phyloP scores from a whole-genome alignment of 2,888 invertebrate genomes.

The Eubasilissa splendida region DNA sequence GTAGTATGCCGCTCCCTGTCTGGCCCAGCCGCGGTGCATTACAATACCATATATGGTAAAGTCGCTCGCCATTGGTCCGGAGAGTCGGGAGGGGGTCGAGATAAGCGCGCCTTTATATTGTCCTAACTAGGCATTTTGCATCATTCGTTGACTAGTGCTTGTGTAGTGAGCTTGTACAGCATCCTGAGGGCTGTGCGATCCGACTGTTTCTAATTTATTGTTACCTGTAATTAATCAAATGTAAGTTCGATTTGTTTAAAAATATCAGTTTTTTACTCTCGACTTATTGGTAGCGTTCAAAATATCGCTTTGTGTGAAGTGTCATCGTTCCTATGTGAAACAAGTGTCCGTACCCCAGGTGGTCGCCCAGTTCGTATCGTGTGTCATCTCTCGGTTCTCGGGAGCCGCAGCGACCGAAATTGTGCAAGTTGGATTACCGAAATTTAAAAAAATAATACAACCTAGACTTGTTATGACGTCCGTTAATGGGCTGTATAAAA shows the following conservation, averaged over 20 bases:
- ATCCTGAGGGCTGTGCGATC: slow-evolving; percentile 69
- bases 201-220: slow-evolving; percentile 69
- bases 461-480: not conserved
- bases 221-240: slow-evolving; percentile 69
- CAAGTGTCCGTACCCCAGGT: slow-evolving; percentile 52
- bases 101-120: slow-evolving; percentile 74
- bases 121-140: slow-evolving; percentile 66
- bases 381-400: slow-evolving; percentile 1
- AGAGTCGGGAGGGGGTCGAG: slow-evolving; percentile 71
- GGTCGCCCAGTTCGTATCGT: slow-evolving; percentile 27
- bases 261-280: slow-evolving; percentile 3
- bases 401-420: not conserved
- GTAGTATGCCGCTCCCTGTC: slow-evolving; percentile 29
- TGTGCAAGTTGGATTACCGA: slow-evolving; percentile 30
- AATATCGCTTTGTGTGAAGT: slow-evolving; percentile 23
- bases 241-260: slow-evolving; percentile 66
- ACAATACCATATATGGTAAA: slow-evolving; percentile 87
- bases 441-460: not conserved
- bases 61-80: slow-evolving; percentile 78
- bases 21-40: slow-evolving; percentile 73
- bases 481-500: not conserved
- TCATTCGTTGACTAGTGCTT: slow-evolving; percentile 71
- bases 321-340: slow-evolving; percentile 35
- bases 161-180: slow-evolving; percentile 69
- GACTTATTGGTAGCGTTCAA: not conserved